phyloP scores from a whole-genome alignment of 2,888 invertebrate genomes.

The Kryphioiulus occultus region DNA sequence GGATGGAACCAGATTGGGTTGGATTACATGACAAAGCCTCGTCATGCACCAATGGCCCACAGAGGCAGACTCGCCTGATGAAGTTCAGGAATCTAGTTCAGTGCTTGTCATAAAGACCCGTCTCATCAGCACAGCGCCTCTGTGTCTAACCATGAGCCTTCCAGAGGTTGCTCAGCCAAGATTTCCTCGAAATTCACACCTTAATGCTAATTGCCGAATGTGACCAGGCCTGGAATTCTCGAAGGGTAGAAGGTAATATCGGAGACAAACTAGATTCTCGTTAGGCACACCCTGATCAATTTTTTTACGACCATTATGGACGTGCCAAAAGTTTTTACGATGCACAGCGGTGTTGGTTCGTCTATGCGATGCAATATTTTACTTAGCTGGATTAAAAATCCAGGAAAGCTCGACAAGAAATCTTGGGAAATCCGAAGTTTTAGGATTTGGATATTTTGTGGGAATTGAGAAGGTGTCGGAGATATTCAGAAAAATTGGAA shows the following conservation, averaged over 20 bases:
- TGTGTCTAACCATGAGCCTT: not conserved
- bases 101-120: not conserved
- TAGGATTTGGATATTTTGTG: too few species aligned
- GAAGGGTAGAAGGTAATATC: not conserved
- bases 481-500: too few species aligned
- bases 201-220: too few species aligned
- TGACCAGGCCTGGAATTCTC: not conserved
- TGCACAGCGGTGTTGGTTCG: not conserved
- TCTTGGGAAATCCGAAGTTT: too few species aligned
- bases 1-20: not conserved
- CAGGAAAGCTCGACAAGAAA: too few species aligned
- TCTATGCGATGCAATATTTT: too few species aligned
- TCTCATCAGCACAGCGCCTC: not conserved
- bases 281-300: constrained; percentile 16
- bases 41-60: not conserved
- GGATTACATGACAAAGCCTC: not conserved
- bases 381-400: too few species aligned
- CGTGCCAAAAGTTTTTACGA: not conserved
- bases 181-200: not conserved
- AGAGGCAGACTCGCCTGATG: not conserved
- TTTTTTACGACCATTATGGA: not conserved
- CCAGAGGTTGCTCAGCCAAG: too few species aligned
- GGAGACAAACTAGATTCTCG: not conserved
- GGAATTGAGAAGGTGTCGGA: too few species aligned
- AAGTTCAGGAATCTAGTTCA: not conserved